A percentile compares a stretch with the other conserved stretches of the same genome.
Conservation (phyloP, 2,113 vertebrate genomes). For the Oriolus oriolus region DNA sequence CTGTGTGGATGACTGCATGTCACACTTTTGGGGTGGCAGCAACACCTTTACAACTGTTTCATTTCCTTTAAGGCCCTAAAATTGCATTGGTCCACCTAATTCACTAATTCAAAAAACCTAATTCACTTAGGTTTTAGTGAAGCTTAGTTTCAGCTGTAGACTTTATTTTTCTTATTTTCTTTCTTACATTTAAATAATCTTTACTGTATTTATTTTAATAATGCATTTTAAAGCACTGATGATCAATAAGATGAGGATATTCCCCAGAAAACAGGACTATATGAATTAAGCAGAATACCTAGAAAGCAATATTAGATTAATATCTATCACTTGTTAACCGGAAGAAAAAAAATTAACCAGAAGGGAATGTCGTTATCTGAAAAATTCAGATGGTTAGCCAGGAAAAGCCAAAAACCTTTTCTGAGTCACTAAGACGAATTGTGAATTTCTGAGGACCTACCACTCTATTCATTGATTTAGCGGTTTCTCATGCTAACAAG, state of each 20-base stretch:
- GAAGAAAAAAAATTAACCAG: background rate
- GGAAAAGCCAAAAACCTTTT: background rate
- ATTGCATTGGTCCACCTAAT: background rate
- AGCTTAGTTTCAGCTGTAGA: background rate
- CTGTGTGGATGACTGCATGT: background rate
- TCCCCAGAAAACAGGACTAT: background rate
- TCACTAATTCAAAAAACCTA: too few species aligned
- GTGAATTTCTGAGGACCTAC: background rate
- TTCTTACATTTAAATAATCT: background rate
- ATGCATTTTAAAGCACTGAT: background rate
- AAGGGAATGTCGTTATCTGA: background rate
- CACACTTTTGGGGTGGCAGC: background rate
- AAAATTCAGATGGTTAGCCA: background rate
- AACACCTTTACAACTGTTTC: background rate
- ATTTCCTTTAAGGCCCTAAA: background rate
- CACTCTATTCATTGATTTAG: background rate
- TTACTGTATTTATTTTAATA: background rate
- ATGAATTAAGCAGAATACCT: background rate
- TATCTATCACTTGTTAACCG: background rate
- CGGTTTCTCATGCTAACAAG: background rate
- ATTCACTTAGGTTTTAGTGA: background rate
- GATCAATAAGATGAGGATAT: background rate
- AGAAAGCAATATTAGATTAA: background rate
- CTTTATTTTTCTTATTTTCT: background rate
- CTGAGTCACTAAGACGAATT: background rate